Base-by-base conservation (phyloP, 1,140 invertebrate species). In the Bacillus rossius region DNA sequence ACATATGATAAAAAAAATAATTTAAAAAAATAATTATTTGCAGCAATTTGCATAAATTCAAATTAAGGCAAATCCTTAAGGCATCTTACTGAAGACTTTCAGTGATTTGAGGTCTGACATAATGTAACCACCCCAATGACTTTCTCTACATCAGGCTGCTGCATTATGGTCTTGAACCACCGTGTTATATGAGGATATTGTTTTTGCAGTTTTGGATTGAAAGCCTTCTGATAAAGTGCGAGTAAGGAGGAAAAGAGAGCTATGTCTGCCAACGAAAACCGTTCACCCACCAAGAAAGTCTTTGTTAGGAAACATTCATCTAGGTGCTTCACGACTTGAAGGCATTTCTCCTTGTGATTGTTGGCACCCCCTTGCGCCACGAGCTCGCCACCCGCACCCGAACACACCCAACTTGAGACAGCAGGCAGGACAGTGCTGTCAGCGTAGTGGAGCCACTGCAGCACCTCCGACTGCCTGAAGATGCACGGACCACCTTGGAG, bases 271-370 rank as follows among this genome's bases (percentile, higher is more conserved):
- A 89, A 75, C 26, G 85, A 81, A 1, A 91, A 77, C 43, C 80
- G 71, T 68, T 92, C 87, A 26, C 82, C 84, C 26, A 89, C 86
- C 16, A 92, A 72, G 73, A 79, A 92, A 1, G 86, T 92, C 40
- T 77, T 75, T 5, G 76, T 76, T 19, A 79, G 61, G 5, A 92
- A 71, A 63, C 81, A 68, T 8, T 77, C 68, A 64, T 92, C 81
- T 7, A 92, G 65, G 16, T 71, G 64, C 14, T 68, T 67, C 4
- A 77, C 54, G n/a, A 60, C 55, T 41, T 49, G 29, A 8, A 68
- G 5, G 42, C 71, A 10, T 42, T 70, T 63, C 42, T 66, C 61
- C 59, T 74, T 75, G 4, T 67, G 63, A 65, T 64, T 64, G n/a
- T 57, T 10, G 25, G 19, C 29, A 10, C 42, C 8, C 25, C 25